Evolutionary conservation across 2,113 vertebrate genomes (phyloP).

Genomic region (Tor tambroides): DNA sequence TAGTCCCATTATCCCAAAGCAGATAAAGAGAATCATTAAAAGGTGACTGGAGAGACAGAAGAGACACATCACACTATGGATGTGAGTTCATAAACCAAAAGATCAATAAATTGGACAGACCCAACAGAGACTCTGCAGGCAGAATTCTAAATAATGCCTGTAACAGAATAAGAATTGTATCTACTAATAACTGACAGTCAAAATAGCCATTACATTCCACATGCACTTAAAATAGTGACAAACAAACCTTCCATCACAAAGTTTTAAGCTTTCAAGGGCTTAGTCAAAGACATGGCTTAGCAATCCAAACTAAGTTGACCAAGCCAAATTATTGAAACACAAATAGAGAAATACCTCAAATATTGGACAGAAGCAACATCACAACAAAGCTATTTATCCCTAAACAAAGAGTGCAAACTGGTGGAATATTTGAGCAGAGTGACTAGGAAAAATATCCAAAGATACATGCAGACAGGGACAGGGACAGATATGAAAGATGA

Average conservation of each 20-base stretch:
- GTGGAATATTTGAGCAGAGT: neutral
- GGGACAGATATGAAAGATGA: neutral
- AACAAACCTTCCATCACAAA: neutral
- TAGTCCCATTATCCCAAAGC: neutral
- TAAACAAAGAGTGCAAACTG: neutral
- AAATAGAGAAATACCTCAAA: neutral
- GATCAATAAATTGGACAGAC: neutral
- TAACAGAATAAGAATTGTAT: neutral
- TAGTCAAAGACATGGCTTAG: neutral
- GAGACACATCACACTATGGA: neutral
- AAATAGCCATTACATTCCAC: neutral
- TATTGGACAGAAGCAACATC: neutral
- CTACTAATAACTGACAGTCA: neutral
- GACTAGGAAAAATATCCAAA: neutral
- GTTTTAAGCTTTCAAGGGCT: neutral
- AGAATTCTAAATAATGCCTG: neutral
- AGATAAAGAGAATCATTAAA: constrained; percentile 29
- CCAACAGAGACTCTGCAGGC: neutral
- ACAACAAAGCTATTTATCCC: neutral
- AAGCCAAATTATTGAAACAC: neutral
- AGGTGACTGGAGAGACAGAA: neutral
- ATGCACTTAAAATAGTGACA: neutral
- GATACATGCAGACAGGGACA: neutral
- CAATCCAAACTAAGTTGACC: neutral
- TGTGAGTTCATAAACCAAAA: neutral